Percentiles rank a stretch among this genome's conserved stretches.
These are phyloP conservation scores for Ciconia boyciana DNA, from an alignment of 2,113 vertebrate genomes.

Conservation along the genomic window DNA sequence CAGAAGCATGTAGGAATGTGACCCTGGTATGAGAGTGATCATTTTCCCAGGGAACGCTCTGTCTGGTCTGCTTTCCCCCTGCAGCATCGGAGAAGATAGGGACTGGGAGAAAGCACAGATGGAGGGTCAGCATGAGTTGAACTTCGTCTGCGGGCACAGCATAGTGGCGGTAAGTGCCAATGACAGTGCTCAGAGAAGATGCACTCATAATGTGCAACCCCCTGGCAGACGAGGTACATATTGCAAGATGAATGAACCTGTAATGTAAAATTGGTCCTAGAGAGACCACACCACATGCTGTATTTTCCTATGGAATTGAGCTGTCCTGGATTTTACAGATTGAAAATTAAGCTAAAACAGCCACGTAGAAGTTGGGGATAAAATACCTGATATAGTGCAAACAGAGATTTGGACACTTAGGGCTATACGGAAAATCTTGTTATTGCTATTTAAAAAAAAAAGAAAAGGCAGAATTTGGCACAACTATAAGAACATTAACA, in stretches of 20 bases:
- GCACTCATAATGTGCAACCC: neutral
- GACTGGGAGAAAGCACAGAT: neutral
- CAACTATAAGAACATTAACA: neutral
- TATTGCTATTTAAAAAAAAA: neutral
- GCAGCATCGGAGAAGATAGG: neutral
- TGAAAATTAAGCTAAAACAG: neutral
- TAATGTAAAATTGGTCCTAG: neutral
- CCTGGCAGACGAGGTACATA: neutral
- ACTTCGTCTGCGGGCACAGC: neutral
- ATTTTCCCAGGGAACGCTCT: slow-evolving; percentile 3
- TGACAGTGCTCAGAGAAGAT: neutral
- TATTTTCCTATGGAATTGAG: neutral
- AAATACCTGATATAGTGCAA: neutral
- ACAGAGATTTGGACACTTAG: neutral
- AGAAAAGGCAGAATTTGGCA: neutral
- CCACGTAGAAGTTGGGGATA: neutral
- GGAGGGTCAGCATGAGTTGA: neutral
- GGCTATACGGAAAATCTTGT: neutral
- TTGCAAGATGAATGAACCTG: neutral
- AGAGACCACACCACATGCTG: neutral
- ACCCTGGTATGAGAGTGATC: slow-evolving; percentile 29
- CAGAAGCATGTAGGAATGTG: slow-evolving; percentile 41
- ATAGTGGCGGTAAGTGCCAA: rapidly evolving
- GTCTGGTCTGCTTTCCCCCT: neutral
- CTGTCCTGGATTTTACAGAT: neutral